phyloP scores from a whole-genome alignment of 2,888 invertebrate genomes.

The Sminthurinus aureus region DNA sequence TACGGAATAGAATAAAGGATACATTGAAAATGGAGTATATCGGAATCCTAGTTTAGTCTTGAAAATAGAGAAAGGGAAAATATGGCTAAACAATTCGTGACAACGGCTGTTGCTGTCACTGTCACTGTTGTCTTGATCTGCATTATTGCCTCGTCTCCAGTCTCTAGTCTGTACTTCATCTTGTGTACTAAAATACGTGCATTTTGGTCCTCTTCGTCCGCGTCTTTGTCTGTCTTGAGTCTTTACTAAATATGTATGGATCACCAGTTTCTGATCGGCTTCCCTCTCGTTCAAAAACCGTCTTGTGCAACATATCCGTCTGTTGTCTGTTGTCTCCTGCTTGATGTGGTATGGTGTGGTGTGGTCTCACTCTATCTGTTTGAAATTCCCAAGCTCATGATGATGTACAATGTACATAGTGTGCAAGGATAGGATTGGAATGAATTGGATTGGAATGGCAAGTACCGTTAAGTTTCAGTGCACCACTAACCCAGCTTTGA shows the following conservation, averaged over 20 bases:
- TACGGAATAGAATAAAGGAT: no score
- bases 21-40: no score
- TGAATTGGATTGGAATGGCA: no score
- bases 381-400: no score
- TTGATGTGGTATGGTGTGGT: not conserved
- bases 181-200: not conserved
- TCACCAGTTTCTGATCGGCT: no score
- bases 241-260: not conserved
- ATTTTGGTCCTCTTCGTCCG: not conserved
- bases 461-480: not conserved
- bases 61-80: not conserved
- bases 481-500: not conserved
- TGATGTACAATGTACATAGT: no score
- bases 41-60: no score
- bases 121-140: constrained; percentile 9
- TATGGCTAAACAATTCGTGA: not conserved
- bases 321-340: not conserved
- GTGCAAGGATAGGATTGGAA: no score
- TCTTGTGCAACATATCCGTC: not conserved
- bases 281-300: constrained; percentile 4
- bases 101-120: not conserved
- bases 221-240: not conserved
- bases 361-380: no score
- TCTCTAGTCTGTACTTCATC: not conserved
- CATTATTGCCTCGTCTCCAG: constrained; percentile 5